Evolutionary conservation across 2,888 invertebrate genomes (phyloP), one percentile per base, ranked within the genome.

Genomic region (Chelonus formosanus): DNA sequence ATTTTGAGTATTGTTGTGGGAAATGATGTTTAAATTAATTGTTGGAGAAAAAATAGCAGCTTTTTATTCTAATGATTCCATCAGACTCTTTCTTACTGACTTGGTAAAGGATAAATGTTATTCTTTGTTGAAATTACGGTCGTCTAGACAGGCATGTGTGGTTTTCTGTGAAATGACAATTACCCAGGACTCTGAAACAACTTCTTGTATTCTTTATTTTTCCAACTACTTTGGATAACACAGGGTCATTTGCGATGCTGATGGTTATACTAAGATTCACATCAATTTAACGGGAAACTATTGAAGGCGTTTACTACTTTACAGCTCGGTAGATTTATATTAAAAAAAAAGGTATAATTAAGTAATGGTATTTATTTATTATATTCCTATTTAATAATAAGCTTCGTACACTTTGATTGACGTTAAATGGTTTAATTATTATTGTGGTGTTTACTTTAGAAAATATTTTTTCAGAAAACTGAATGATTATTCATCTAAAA

Each of bases 141-240:
- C 63, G 80, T 80, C 80, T 80, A 79, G 79, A 80, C 80, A 69
- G 60, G 64, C 64, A 67, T 70, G 65, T 40, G 71, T 73, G 68
- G 68, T 71, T 71, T 71, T 69, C 72, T 71, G 71, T 73, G 70
- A 77, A 78, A 77, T 76, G 73, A 77, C 78, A 76, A 78, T 79
- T 80, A 78, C 74, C 70, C 71, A 71, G 73, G 67, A 69, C 44
- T 48, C 52, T 32, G 53, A 52, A 32, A 32, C 52, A 52, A 7
- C 52, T 52, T 52, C 20, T 48, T 31, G 10, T 34, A 32, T 32
- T 52, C 34, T 32, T 4, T 32, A 7, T 52, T 52, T 7, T 8
- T 52, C 32, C 34, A 40, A 52, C 52, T 32, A 52, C 40, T 63
- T 36, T 56, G 20, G 35, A 47, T 44, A 8, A 52, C 43, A 32